phyloP scores from a whole-genome alignment of 2,113 vertebrate genomes.

The Lasiurus cinereus region DNA sequence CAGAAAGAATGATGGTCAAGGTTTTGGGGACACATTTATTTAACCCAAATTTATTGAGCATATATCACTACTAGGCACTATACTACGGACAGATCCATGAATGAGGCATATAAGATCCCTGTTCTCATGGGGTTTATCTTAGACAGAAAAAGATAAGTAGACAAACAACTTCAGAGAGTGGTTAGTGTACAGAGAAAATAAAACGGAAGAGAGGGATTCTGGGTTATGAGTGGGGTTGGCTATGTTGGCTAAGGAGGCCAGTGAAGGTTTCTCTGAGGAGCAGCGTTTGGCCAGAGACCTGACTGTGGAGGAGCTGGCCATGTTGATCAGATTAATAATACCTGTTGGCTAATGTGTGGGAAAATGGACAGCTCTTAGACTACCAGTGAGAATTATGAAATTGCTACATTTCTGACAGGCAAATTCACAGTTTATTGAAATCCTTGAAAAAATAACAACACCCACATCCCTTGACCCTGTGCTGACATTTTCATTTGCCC shows the following conservation, averaged over 20 bases:
- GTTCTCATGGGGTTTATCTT: rapidly evolving
- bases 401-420: background rate
- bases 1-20: background rate
- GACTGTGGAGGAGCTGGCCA: background rate
- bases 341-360: background rate
- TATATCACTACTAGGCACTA: background rate
- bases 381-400: background rate
- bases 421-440: background rate
- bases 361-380: background rate
- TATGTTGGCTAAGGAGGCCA: background rate
- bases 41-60: background rate
- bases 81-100: background rate
- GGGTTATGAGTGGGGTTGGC: background rate
- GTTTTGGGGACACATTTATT: background rate
- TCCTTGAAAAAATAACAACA: background rate
- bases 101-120: background rate
- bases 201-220: background rate
- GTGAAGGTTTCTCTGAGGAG: background rate
- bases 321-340: background rate
- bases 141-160: background rate
- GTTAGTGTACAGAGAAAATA: background rate
- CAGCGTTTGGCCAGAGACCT: background rate
- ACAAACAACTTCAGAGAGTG: background rate
- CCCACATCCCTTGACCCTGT: background rate
- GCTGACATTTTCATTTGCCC: background rate